Evolutionary conservation across 2,113 vertebrate genomes (phyloP), one percentile per base, ranked within the genome.

Genomic region (Paramisgurnus dabryanus): DNA sequence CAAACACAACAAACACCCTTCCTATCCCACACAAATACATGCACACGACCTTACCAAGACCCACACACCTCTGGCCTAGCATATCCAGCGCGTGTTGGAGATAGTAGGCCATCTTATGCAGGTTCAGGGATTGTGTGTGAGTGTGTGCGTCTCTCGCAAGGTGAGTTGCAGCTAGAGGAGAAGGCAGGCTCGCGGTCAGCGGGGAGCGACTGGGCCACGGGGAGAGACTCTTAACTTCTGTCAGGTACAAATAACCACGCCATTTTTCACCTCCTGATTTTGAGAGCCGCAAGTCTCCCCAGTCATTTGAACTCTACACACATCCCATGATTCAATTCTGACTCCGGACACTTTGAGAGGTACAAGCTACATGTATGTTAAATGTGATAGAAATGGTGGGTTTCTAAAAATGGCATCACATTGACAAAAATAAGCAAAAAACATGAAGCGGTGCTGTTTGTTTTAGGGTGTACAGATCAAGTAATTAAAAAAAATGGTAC

Each of bases 141-240:
- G 80, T 73, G 72, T 61, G 82, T 85, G 82, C 87, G 87, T 77
- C 87, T 87, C 87, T 88, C 82, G 72, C 92, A 93, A 93, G 93
- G 92, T 93, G 92, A 94, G 91, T 66, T 83, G 80, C 83, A 85
- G 89, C 88, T 88, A 86, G 89, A 90, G 90, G 89, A 93, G 91
- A 88, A 88, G 86, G 87, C 89, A 89, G 86, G 80, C 89, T 91
- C 66, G 83, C 83, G 90, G 92, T 93, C 93, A 93, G 89, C 86
- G 63, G 92, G 93, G 92, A 93, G 88, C 81, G 89, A 72, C 82
- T 8, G 81, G 88, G 89, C 91, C 91, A 87, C 85, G 55, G 92
- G 92, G 93, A 93, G 88, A 92, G 90, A 89, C 93, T 93, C 91
- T 93, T 94, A 93, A 93, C 93, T 93, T 92, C 92, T 94, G 92